Percentiles rank a stretch among this genome's conserved stretches.
phyloP scores from a whole-genome alignment of 2,113 vertebrate species.

The Amphiprion percula region DNA sequence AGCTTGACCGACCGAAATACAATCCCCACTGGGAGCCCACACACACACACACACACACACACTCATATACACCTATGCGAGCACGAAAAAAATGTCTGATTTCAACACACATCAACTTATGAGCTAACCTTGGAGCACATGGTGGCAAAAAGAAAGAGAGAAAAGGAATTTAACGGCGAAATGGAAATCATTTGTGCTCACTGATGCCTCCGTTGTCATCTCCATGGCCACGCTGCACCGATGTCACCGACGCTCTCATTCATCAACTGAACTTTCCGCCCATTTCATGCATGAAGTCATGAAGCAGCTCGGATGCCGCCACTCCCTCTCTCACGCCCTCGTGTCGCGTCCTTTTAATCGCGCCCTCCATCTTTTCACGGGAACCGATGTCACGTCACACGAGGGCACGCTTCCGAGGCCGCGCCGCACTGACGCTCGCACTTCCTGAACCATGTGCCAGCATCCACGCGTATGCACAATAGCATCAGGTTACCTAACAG shows the following conservation, averaged over 20 bases:
- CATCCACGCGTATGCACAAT: background rate
- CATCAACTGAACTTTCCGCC: constrained; percentile 41
- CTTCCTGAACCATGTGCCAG: constrained; percentile 7
- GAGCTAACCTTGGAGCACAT: constrained; percentile 48
- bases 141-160: constrained; percentile 18
- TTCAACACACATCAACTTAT: constrained; percentile 28
- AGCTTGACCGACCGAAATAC: constrained; percentile 72
- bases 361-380: constrained; percentile 38
- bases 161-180: constrained; percentile 36
- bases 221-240: constrained; percentile 40
- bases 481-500: constrained; percentile 61
- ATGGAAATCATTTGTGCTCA: constrained; percentile 33
- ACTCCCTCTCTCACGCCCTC: constrained; percentile 35
- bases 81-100: constrained; percentile 12
- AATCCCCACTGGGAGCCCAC: constrained; percentile 66
- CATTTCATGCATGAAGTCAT: constrained; percentile 9
- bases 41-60: constrained; percentile 31
- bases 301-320: constrained; percentile 28
- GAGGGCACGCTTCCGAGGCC: background rate
- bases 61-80: background rate
- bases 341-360: constrained; percentile 48
- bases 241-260: constrained; percentile 36
- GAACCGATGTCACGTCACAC: constrained; percentile 26
- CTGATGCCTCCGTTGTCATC: constrained; percentile 36
- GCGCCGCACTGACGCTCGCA: background rate